Evolutionary conservation across 2,113 vertebrate species (phyloP).

Genomic region (Apus apus): DNA sequence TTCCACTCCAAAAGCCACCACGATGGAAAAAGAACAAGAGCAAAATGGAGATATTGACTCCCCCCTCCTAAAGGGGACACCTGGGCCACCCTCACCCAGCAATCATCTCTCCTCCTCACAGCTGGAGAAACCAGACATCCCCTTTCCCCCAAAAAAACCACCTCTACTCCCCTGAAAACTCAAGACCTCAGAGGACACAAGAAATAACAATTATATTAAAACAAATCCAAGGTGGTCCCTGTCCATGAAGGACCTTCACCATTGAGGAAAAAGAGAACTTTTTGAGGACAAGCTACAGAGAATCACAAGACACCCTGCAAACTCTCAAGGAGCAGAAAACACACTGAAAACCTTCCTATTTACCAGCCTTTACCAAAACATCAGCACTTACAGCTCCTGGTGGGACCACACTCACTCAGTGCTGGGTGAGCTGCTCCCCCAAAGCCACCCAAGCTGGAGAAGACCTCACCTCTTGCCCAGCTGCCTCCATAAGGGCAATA

Average conservation of each 20-base stretch:
- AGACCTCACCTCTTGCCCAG: rapidly evolving
- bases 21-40: not conserved
- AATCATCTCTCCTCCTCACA: not conserved
- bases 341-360: not conserved
- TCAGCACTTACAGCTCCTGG: rapidly evolving
- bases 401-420: not conserved
- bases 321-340: not conserved
- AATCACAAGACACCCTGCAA: rapidly evolving
- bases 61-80: not conserved
- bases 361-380: not conserved
- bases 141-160: not conserved
- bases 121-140: not conserved
- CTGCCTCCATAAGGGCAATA: rapidly evolving
- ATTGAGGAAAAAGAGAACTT: rapidly evolving
- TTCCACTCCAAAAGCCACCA: not conserved
- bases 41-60: rapidly evolving
- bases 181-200: rapidly evolving
- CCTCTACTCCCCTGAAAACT: not conserved
- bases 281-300: not conserved
- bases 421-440: rapidly evolving
- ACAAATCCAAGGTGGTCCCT: rapidly evolving
- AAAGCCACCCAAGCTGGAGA: rapidly evolving
- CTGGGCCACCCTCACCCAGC: not conserved
- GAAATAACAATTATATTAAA: not conserved
- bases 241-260: rapidly evolving